Evolutionary conservation across 2,797 vertebrate genomes (phyloP).

Genomic region (Pangasius sanitwongsei): DNA sequence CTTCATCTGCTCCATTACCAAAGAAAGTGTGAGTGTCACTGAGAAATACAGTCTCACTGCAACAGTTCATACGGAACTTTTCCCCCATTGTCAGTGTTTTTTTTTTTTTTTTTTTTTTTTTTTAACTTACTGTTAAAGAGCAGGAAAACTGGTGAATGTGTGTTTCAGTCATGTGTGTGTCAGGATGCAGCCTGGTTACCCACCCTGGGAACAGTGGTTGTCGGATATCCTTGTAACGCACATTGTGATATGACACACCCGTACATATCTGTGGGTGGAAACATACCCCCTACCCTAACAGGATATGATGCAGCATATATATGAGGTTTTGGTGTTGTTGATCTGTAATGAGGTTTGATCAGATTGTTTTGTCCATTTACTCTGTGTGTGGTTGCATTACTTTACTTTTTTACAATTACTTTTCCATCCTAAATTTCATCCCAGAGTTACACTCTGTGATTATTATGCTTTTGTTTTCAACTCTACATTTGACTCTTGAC

Average conservation of each 20-base stretch:
- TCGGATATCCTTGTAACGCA: slow-evolving; percentile 49
- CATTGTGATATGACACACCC: slow-evolving; percentile 39
- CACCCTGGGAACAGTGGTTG: slow-evolving; percentile 37
- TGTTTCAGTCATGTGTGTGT: slow-evolving; percentile 3
- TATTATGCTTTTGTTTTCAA: slow-evolving; percentile 13
- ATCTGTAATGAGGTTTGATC: not conserved
- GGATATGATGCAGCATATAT: slow-evolving; percentile 39
- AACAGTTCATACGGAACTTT: not conserved
- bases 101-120: slow-evolving; percentile 15
- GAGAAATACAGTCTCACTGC: not conserved
- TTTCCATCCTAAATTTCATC: not conserved
- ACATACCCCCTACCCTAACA: slow-evolving; percentile 25
- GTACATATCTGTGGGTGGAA: slow-evolving; percentile 34
- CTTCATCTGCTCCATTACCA: not conserved
- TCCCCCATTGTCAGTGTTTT: not conserved
- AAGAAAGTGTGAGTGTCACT: slow-evolving; percentile 4
- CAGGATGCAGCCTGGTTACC: slow-evolving; percentile 41
- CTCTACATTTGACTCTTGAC: slow-evolving; percentile 27
- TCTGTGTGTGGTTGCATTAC: not conserved
- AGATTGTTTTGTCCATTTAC: not conserved
- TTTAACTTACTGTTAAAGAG: slow-evolving; percentile 11
- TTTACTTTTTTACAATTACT: not conserved
- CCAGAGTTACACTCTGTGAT: not conserved
- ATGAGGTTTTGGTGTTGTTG: not conserved
- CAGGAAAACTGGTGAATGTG: slow-evolving; percentile 46